Evolutionary conservation across 1,140 invertebrate genomes (phyloP).

Genomic region (Tetramorium simillimum): DNA sequence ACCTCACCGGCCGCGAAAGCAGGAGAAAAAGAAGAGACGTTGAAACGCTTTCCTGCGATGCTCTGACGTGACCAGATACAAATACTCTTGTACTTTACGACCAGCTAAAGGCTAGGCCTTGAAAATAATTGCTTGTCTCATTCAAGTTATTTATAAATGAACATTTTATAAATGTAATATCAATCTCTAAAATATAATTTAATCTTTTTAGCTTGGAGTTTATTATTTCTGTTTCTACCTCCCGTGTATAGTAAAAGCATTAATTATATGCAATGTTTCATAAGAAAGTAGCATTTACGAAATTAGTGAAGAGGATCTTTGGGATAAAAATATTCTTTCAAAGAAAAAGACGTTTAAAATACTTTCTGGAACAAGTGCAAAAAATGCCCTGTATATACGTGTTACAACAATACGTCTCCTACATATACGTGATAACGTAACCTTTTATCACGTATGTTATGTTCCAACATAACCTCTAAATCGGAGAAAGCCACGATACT

Average conservation of each 20-base stretch:
- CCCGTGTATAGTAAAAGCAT: background rate
- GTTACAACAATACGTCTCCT: no score
- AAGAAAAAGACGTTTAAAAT: background rate
- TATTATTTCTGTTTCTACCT: background rate
- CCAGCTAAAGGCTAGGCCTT: background rate
- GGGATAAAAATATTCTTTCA: background rate
- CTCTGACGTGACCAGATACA: background rate
- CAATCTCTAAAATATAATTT: conserved; percentile 20
- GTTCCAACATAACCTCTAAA: background rate
- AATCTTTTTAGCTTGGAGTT: background rate
- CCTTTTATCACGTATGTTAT: background rate
- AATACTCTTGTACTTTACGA: background rate
- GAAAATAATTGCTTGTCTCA: background rate
- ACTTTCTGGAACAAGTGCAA: background rate
- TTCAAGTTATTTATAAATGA: conserved; percentile 8
- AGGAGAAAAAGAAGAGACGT: conserved; percentile 84
- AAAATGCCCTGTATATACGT: no score
- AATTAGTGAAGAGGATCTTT: background rate
- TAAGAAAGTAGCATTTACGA: background rate
- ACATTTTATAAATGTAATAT: background rate
- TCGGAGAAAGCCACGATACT: background rate
- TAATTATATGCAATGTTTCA: background rate
- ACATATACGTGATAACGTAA: no score
- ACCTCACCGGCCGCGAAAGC: conserved; percentile 83
- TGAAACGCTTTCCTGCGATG: background rate